Evolutionary conservation across 1,140 invertebrate species (phyloP).

Genomic region (Lutraria rhynchaena): DNA sequence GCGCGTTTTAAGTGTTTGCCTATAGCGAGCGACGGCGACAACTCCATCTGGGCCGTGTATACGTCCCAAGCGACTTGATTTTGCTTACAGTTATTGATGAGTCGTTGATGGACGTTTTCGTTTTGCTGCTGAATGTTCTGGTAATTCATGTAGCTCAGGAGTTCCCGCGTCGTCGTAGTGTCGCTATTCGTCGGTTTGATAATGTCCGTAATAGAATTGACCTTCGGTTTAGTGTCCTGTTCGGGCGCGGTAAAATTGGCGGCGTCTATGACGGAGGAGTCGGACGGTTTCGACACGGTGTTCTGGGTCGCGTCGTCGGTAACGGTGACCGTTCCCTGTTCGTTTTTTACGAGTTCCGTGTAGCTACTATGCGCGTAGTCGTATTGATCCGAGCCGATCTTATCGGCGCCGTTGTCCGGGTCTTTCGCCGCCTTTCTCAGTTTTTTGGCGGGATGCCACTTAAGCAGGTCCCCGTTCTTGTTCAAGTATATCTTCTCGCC

Average conservation of each 20-base stretch:
- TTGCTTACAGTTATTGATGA: background rate
- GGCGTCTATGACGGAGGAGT: background rate
- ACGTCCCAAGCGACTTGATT: background rate
- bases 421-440: background rate
- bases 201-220: too few species aligned
- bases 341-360: background rate
- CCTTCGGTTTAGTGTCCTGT: background rate
- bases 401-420: background rate
- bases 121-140: background rate
- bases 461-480: background rate
- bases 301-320: background rate
- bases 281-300: too few species aligned
- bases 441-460: background rate
- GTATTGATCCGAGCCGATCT: background rate
- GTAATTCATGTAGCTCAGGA: background rate
- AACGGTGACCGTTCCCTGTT: background rate
- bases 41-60: background rate
- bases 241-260: background rate
- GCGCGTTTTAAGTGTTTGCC: background rate
- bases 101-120: background rate
- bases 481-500: background rate
- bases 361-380: background rate
- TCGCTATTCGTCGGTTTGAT: background rate
- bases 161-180: background rate
- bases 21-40: background rate